These are phyloP conservation scores for Laterallus jamaicensis DNA, from an alignment of 2,113 vertebrate genomes.

Conservation along the genomic window DNA sequence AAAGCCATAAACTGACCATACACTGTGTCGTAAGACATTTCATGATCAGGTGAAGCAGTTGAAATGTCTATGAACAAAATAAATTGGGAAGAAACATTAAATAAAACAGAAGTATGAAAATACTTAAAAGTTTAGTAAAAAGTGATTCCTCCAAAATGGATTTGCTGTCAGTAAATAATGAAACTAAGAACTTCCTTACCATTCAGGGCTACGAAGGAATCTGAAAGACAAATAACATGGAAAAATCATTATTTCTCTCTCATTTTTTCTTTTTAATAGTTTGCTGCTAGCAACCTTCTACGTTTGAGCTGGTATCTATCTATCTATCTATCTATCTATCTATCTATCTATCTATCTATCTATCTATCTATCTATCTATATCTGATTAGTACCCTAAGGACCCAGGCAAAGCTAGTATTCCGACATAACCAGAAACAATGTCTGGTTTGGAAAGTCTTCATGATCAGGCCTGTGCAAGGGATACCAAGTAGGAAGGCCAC, in stretches of 20 bases:
- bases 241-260: slow-evolving; percentile 69
- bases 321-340: too few species aligned
- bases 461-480: not conserved
- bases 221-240: slow-evolving; percentile 81
- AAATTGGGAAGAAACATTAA: slow-evolving; percentile 73
- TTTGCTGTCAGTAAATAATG: slow-evolving; percentile 57
- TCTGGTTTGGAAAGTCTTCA: not conserved
- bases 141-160: slow-evolving; percentile 49
- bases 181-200: slow-evolving; percentile 84
- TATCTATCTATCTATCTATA: not conserved
- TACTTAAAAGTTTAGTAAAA: slow-evolving; percentile 52
- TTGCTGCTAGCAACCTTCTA: slow-evolving; percentile 5
- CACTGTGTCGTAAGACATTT: slow-evolving; percentile 83
- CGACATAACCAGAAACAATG: not conserved
- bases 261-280: not conserved
- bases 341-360: too few species aligned
- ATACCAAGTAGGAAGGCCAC: not conserved
- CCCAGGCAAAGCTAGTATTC: not conserved
- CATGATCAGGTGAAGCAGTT: slow-evolving; percentile 87
- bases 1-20: slow-evolving; percentile 80
- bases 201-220: slow-evolving; percentile 96
- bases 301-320: not conserved
- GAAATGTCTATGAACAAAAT: slow-evolving; percentile 89
- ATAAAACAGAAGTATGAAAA: slow-evolving; percentile 60
- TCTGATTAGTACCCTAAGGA: not conserved